Base-by-base conservation (phyloP, 2,797 vertebrate genomes). In the Syndactyla subalaris region DNA sequence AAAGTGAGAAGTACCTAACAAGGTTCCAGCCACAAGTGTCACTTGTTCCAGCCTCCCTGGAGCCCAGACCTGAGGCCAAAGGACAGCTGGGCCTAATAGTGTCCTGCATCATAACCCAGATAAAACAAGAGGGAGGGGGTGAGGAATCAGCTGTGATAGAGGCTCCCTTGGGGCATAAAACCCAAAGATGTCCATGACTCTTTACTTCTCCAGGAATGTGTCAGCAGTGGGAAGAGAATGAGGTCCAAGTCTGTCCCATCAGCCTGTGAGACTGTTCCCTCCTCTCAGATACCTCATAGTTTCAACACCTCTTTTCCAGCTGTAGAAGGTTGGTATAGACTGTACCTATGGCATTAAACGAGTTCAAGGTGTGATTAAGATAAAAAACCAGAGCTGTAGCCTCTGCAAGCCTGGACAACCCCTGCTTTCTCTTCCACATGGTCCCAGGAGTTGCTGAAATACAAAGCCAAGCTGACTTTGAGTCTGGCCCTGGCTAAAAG, bases 171-270 rank as follows among this genome's bases (percentile, higher is more conserved):
- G 18, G n/a, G 48, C 76, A 61, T 30, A 49, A 65, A 54, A 34
- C 57, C 29, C 18, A 82, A 48, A 63, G 26, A 21, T 39, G 7
- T 43, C 52, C 24, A 1, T 30, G 49, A 62, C 26, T 67, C 71
- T 85, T 80, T 78, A 29, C 65, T 92, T 39, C 92, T 94, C 22
- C 97, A 99, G 99, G 96, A 97, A 73, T 8, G 12, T 26, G 81
- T 96, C 66, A 91, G 55, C 71, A 77, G 32, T 0, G 95, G 96
- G 66, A 98, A 97, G 93, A 98, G 97, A 61, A 93, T 97, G 76
- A 98, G 98, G 95, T 98, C 98, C 26, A 97, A 94, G 91, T 99
- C 99, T 3, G 98, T 98, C 13, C 98, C 99, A 45, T 95, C 98
- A 18, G 96, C 98, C 67, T 98, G 98, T 3, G 98, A 98, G 32